These are phyloP conservation scores for Unio pictorum DNA, from an alignment of 2,888 invertebrate species.

Conservation along the genomic window DNA sequence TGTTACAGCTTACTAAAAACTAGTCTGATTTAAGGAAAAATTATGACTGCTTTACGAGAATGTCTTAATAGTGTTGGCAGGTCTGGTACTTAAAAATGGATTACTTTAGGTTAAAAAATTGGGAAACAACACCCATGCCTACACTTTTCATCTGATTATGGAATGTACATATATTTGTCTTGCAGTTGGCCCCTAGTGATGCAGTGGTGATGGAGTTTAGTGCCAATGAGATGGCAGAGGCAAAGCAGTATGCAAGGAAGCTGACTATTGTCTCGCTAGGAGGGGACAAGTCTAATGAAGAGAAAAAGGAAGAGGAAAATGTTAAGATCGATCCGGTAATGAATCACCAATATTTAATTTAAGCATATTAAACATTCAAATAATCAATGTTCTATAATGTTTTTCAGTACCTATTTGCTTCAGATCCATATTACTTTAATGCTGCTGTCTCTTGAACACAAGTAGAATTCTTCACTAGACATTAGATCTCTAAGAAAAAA, in stretches of 20 bases:
- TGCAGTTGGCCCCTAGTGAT: constrained; percentile 88
- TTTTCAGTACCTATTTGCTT: not conserved
- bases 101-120: too few relatives aligned
- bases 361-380: not conserved
- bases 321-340: constrained; percentile 60
- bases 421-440: not conserved
- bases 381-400: not conserved
- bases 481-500: too few relatives aligned
- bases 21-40: too few relatives aligned
- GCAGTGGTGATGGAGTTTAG: constrained; percentile 84
- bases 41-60: too few relatives aligned
- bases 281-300: constrained; percentile 58
- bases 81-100: too few relatives aligned
- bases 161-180: too few relatives aligned
- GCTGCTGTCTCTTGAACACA: too few relatives aligned
- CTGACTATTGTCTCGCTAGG: constrained; percentile 77
- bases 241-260: constrained; percentile 82
- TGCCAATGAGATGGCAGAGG: constrained; percentile 84
- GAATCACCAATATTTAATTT: not conserved
- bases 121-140: too few relatives aligned
- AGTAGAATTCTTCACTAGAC: too few relatives aligned
- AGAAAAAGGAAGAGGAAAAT: constrained; percentile 60
- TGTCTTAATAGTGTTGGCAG: too few relatives aligned
- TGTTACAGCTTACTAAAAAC: too few relatives aligned
- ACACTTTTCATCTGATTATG: too few relatives aligned